Evolutionary conservation across 2,888 invertebrate genomes (phyloP).

Genomic region (Mesochorus sp.): DNA sequence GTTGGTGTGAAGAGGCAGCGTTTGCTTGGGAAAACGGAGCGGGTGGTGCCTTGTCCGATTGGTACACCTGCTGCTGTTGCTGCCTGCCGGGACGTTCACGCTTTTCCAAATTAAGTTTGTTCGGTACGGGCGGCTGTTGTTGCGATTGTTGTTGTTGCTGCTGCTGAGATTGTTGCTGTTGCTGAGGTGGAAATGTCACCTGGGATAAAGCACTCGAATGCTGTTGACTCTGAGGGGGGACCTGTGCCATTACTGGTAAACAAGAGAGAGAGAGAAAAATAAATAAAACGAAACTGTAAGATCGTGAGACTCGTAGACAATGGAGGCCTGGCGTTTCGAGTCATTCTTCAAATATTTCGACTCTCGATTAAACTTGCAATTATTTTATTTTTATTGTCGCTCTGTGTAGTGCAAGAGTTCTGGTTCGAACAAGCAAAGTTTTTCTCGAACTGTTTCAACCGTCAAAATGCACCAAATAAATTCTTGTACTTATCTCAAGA

Average conservation of each 20-base stretch:
- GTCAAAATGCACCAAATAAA: too few species aligned
- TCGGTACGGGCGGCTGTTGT: constrained; percentile 73
- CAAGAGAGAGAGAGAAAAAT: background rate
- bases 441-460: too few species aligned
- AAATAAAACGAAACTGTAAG: background rate
- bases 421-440: too few species aligned
- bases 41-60: constrained; percentile 78
- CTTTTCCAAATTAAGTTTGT: constrained; percentile 78
- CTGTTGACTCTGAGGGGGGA: constrained; percentile 58
- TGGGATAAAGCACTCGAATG: constrained; percentile 58
- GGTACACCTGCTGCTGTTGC: constrained; percentile 79
- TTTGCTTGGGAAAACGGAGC: constrained; percentile 79
- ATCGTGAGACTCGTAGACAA: too few species aligned
- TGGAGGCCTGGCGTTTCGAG: too few species aligned
- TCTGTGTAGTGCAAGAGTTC: too few species aligned
- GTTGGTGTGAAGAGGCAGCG: constrained; percentile 73
- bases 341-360: too few species aligned
- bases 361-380: too few species aligned
- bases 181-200: constrained; percentile 68
- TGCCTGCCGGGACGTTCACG: constrained; percentile 79
- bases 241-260: constrained; percentile 63
- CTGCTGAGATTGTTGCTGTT: constrained; percentile 58
- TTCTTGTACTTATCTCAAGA: too few species aligned
- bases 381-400: too few species aligned
- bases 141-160: constrained; percentile 64